These are phyloP conservation scores for Myotis brandtii DNA, from an alignment of 2,113 vertebrate species.

Conservation along the genomic window DNA sequence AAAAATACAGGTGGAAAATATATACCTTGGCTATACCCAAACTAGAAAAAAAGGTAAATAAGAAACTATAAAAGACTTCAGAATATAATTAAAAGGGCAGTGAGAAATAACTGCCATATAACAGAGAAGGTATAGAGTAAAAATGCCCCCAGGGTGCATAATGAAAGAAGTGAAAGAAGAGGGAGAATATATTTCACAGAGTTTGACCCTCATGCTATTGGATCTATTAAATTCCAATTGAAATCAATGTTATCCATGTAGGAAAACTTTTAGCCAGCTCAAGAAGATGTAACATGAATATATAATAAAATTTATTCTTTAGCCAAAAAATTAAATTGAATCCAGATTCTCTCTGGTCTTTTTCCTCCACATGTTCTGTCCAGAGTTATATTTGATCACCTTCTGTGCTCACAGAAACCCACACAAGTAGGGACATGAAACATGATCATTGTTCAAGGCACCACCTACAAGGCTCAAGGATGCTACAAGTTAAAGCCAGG, in stretches of 20 bases:
- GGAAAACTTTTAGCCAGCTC: not conserved
- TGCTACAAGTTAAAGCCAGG: not conserved
- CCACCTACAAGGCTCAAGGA: not conserved
- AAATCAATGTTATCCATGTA: not conserved
- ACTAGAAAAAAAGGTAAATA: conserved; percentile 35
- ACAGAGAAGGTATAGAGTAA: not conserved
- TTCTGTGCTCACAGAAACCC: not conserved
- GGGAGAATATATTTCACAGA: not conserved
- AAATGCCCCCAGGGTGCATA: not conserved
- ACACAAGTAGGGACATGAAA: not conserved
- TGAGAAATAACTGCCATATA: not conserved
- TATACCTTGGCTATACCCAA: not conserved
- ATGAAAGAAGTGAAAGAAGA: not conserved
- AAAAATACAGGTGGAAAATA: conserved; percentile 51
- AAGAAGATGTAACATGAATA: not conserved
- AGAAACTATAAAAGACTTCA: not conserved
- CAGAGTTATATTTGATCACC: not conserved
- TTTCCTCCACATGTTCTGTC: not conserved
- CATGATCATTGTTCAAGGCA: not conserved
- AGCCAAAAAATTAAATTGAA: not conserved
- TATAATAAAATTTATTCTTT: not conserved
- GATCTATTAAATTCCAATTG: not conserved
- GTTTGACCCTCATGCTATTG: not conserved
- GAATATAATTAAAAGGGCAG: not conserved
- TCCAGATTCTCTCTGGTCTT: not conserved